Evolutionary conservation across 1,140 invertebrate genomes (phyloP).

Genomic region (Drosophila asahinai): DNA sequence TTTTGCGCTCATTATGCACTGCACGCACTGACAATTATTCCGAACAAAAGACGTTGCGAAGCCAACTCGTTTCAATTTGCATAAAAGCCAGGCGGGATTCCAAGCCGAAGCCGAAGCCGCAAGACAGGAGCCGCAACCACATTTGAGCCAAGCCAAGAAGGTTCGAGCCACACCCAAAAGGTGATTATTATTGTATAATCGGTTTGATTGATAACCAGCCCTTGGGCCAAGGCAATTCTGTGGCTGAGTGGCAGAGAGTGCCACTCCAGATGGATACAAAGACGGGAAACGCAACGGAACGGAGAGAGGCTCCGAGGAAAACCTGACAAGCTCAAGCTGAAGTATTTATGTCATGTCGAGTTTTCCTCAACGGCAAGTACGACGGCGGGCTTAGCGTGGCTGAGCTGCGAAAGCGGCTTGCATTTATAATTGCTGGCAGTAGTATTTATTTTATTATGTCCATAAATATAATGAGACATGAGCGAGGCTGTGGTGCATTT

Average conservation of each 20-base stretch:
- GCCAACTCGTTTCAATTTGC: slow-evolving; percentile 79
- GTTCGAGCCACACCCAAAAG: slow-evolving; percentile 46
- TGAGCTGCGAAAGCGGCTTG: slow-evolving; percentile 77
- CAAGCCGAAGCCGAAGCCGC: slow-evolving; percentile 31
- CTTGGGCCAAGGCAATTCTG: slow-evolving; percentile 20
- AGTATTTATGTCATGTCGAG: slow-evolving; percentile 79
- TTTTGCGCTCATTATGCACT: slow-evolving; percentile 68
- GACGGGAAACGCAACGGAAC: background rate
- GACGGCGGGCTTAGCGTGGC: slow-evolving; percentile 25
- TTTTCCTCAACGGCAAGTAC: slow-evolving; percentile 47
- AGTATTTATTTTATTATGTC: slow-evolving; percentile 84
- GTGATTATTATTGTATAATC: slow-evolving; percentile 58
- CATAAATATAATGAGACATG: slow-evolving; percentile 82
- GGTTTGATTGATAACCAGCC: slow-evolving; percentile 71
- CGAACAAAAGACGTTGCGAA: slow-evolving; percentile 73
- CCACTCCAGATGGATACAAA: slow-evolving; percentile 4
- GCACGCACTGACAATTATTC: slow-evolving; percentile 80
- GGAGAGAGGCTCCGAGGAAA: slow-evolving; percentile 28
- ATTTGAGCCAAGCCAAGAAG: slow-evolving; percentile 19
- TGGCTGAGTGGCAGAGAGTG: slow-evolving; percentile 7
- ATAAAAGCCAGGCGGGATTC: slow-evolving; percentile 65
- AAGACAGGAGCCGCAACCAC: slow-evolving; percentile 35
- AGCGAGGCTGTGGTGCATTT: slow-evolving; percentile 46
- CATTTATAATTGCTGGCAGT: slow-evolving; percentile 80
- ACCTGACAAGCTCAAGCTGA: slow-evolving; percentile 55